A percentile compares a stretch with the other conserved stretches of the same genome.
Conservation (phyloP, 2,113 vertebrate species). For the Terrapene triunguis region DNA sequence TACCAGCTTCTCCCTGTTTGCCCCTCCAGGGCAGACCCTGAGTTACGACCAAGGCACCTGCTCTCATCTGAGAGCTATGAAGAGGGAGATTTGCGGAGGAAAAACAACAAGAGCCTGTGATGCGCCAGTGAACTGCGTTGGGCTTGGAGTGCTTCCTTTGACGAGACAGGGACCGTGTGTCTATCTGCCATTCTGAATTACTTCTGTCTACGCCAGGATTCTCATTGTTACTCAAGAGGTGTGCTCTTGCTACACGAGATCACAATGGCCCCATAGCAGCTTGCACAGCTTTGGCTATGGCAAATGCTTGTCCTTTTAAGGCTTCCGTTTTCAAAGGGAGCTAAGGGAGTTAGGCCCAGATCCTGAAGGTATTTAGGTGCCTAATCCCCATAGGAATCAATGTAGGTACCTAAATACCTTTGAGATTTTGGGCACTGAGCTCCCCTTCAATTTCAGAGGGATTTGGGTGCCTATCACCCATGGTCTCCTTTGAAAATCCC, state of each 20-base stretch:
- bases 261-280: accelerated
- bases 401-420: too few species aligned
- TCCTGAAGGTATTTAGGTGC: too few species aligned
- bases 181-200: background rate
- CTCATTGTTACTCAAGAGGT: background rate
- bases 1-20: background rate
- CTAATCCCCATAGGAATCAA: too few species aligned
- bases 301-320: background rate
- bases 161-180: background rate
- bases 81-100: background rate
- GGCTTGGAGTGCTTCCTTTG: background rate
- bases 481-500: background rate
- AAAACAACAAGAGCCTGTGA: background rate
- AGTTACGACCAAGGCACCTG: background rate
- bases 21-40: background rate
- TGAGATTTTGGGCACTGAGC: background rate
- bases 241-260: background rate
- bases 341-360: too few species aligned
- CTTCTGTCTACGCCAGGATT: background rate
- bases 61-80: background rate
- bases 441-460: background rate
- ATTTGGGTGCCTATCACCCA: background rate
- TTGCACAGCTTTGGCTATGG: background rate
- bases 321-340: background rate
- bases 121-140: background rate